Conservation (phyloP, 2,888 invertebrate species). For the Sinodicranocentrus sp. region DNA sequence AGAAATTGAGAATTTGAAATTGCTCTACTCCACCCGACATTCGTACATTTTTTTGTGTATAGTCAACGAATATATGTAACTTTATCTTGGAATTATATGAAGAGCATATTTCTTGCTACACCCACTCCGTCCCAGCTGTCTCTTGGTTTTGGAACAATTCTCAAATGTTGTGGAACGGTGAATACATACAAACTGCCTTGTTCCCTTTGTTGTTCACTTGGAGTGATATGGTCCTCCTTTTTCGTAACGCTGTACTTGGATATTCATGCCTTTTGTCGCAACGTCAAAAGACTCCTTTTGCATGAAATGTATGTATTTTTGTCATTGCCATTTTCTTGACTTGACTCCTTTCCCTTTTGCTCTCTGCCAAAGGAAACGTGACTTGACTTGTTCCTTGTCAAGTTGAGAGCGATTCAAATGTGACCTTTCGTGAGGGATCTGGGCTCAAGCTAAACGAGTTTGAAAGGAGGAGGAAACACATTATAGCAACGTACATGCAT, state of each 20-base stretch:
- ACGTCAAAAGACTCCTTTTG: conserved; percentile 26
- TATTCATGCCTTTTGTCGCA: conserved; percentile 30
- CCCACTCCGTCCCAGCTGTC: background rate
- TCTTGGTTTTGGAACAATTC: conserved; percentile 15
- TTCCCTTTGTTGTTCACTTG: conserved; percentile 8
- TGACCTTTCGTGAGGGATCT: conserved; percentile 44
- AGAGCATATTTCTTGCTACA: background rate
- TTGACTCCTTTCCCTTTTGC: conserved; percentile 28
- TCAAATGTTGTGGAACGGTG: conserved; percentile 26
- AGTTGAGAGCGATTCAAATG: conserved; percentile 63
- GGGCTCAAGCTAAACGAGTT: too few relatives aligned
- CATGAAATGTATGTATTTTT: conserved; percentile 18
- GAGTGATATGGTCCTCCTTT: background rate
- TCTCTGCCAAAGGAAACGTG: conserved; percentile 40
- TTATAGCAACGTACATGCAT: too few relatives aligned
- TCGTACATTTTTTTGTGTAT: background rate
- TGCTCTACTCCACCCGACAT: background rate
- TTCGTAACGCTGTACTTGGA: too few relatives aligned
- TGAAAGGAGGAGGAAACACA: background rate
- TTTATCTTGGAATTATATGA: too few relatives aligned
- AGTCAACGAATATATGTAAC: too few relatives aligned
- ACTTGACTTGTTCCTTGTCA: conserved; percentile 61
- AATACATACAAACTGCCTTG: conserved; percentile 43
- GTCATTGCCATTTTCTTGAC: conserved; percentile 44
- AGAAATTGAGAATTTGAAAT: conserved; percentile 27